A percentile compares a stretch with the other conserved stretches of the same genome.
These are phyloP conservation scores for Drosophila algonquin DNA, from an alignment of 2,888 invertebrate genomes.

Conservation along the genomic window DNA sequence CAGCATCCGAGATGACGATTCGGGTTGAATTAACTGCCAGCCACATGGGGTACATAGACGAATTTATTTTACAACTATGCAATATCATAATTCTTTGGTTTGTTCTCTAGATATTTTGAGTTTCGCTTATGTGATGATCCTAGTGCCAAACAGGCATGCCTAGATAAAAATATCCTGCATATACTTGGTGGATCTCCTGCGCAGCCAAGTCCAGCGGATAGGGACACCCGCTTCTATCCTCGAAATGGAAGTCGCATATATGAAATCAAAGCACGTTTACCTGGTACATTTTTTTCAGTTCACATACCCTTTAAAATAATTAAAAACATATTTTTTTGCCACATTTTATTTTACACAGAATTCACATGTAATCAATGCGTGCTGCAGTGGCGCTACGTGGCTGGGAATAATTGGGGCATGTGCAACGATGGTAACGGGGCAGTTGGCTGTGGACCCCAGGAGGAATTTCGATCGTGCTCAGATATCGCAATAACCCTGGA, in stretches of 20 bases:
- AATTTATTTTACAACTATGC: no score
- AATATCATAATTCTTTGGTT: neutral
- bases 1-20: constrained; percentile 88
- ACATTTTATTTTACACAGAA: constrained; percentile 74
- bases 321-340: neutral
- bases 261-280: constrained; percentile 89
- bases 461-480: constrained; percentile 93
- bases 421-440: constrained; percentile 90
- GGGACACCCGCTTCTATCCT: constrained; percentile 88
- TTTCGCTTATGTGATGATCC: constrained; percentile 92
- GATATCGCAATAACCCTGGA: constrained; percentile 89
- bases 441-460: constrained; percentile 94
- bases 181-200: constrained; percentile 84
- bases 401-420: constrained; percentile 93
- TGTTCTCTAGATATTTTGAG: constrained; percentile 88
- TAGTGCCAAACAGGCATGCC: constrained; percentile 89
- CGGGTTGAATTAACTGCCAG: constrained; percentile 94
- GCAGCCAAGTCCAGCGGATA: constrained; percentile 84
- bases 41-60: constrained; percentile 87
- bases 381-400: constrained; percentile 94
- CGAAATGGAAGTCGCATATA: constrained; percentile 91
- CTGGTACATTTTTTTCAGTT: constrained; percentile 69
- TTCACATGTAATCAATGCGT: constrained; percentile 92
- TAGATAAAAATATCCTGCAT: constrained; percentile 89
- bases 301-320: neutral